These are phyloP conservation scores for Pelosia muscerda DNA, from an alignment of 2,888 invertebrate species.

Conservation along the genomic window DNA sequence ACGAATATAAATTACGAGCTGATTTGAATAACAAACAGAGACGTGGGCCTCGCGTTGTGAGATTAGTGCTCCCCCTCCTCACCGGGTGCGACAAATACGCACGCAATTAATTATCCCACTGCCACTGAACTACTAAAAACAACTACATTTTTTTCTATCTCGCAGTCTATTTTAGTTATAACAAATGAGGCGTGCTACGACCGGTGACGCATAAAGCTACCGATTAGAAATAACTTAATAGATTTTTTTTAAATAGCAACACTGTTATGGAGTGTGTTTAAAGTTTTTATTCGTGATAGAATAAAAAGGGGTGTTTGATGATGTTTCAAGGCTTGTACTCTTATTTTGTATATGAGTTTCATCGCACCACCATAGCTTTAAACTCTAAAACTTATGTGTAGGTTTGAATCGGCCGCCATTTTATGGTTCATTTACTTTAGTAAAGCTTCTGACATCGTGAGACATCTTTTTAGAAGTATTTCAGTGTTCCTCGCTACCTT, in stretches of 20 bases:
- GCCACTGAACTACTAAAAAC: conserved; percentile 1
- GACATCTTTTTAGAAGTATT: too few species aligned
- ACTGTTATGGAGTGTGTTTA: not conserved
- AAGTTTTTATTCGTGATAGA: too few species aligned
- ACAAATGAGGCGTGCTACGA: conserved; percentile 24
- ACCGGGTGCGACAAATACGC: conserved; percentile 7
- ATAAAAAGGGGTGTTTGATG: too few species aligned
- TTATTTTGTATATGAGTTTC: too few species aligned
- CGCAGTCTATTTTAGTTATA: conserved; percentile 15
- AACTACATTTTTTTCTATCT: not conserved
- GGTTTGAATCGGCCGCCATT: too few species aligned
- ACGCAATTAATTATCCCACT: conserved; percentile 15
- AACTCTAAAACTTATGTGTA: too few species aligned
- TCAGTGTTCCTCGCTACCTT: too few species aligned
- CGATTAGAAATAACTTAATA: conserved; percentile 1
- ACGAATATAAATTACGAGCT: conserved; percentile 20
- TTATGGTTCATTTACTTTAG: too few species aligned
- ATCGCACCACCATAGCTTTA: too few species aligned
- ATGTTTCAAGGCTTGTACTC: too few species aligned
- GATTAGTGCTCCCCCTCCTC: too few species aligned
- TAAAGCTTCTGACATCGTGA: too few species aligned
- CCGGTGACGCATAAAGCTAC: not conserved
- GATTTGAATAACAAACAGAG: conserved; percentile 24
- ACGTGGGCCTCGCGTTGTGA: not conserved
- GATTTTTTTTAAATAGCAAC: not conserved